These are phyloP conservation scores for Indicator maculatus DNA, from an alignment of 2,113 vertebrate genomes.

Conservation along the genomic window DNA sequence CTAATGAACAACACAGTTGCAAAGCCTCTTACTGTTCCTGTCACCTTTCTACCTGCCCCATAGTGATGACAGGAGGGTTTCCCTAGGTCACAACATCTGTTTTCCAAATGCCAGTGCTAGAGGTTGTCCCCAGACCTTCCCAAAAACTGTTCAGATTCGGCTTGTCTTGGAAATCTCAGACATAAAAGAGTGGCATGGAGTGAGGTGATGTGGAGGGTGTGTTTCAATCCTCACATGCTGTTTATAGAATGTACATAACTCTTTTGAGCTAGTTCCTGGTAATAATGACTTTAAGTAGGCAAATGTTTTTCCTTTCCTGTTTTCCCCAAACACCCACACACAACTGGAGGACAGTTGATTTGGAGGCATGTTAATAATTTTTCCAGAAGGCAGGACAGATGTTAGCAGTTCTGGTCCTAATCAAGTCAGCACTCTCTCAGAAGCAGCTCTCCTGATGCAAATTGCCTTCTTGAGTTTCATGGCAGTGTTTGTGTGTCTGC, in stretches of 20 bases:
- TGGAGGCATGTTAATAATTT: not conserved
- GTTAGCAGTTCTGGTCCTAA: not conserved
- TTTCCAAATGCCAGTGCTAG: slow-evolving; percentile 39
- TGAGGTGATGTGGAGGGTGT: not conserved
- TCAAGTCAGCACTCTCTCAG: not conserved
- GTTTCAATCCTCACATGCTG: not conserved
- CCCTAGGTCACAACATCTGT: not conserved
- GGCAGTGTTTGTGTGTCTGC: not conserved
- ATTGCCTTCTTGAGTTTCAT: not conserved
- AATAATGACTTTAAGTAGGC: not conserved
- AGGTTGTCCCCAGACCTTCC: slow-evolving; percentile 31
- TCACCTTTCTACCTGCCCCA: not conserved
- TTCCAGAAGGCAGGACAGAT: not conserved
- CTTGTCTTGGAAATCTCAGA: not conserved
- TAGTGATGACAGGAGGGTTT: fast-evolving
- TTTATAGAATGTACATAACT: not conserved
- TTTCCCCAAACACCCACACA: not conserved
- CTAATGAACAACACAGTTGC: fast-evolving
- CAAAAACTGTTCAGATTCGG: not conserved
- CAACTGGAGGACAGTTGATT: not conserved
- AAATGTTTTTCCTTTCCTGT: not conserved
- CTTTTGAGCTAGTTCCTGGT: not conserved
- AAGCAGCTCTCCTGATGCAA: not conserved
- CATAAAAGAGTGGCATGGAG: not conserved
- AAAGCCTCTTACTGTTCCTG: fast-evolving